phyloP scores from a whole-genome alignment of 2,888 invertebrate species.

The Tetheella fluctuosa region DNA sequence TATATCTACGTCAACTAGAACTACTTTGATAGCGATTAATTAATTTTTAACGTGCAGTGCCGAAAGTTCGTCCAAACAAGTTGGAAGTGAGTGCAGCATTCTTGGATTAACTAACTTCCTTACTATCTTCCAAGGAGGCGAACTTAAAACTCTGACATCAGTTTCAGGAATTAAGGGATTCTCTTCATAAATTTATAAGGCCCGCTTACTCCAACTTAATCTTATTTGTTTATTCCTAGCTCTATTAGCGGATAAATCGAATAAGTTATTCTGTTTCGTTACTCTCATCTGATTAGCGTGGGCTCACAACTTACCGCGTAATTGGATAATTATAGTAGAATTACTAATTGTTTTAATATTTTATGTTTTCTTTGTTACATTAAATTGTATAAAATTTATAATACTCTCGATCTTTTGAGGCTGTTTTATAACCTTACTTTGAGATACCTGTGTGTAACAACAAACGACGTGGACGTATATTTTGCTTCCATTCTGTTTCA shows the following conservation, averaged over 20 bases:
- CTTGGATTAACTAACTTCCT: conserved; percentile 68
- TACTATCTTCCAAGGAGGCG: conserved; percentile 57
- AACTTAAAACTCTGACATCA: conserved; percentile 77
- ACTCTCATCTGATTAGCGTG: conserved; percentile 60
- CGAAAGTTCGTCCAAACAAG: conserved; percentile 38
- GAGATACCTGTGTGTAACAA: conserved; percentile 1
- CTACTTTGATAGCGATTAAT: not conserved
- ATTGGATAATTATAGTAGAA: conserved; percentile 66
- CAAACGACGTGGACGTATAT: too few species aligned
- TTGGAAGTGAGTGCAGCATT: conserved; percentile 46
- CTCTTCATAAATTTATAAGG: conserved; percentile 69
- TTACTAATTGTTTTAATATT: conserved; percentile 47
- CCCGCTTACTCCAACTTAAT: conserved; percentile 67
- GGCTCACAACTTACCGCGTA: conserved; percentile 57
- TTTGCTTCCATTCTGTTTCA: too few species aligned
- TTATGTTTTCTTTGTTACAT: conserved; percentile 22
- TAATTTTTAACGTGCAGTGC: conserved; percentile 32
- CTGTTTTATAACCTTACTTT: not conserved
- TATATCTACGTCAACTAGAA: not conserved
- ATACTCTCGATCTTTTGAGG: not conserved
- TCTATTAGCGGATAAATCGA: conserved; percentile 75
- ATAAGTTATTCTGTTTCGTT: conserved; percentile 77
- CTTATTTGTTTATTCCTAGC: conserved; percentile 73
- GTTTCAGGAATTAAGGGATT: conserved; percentile 70
- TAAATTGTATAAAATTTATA: not conserved